Evolutionary conservation across 1,140 invertebrate genomes (phyloP).

Genomic region (Drosophila arawakana): DNA sequence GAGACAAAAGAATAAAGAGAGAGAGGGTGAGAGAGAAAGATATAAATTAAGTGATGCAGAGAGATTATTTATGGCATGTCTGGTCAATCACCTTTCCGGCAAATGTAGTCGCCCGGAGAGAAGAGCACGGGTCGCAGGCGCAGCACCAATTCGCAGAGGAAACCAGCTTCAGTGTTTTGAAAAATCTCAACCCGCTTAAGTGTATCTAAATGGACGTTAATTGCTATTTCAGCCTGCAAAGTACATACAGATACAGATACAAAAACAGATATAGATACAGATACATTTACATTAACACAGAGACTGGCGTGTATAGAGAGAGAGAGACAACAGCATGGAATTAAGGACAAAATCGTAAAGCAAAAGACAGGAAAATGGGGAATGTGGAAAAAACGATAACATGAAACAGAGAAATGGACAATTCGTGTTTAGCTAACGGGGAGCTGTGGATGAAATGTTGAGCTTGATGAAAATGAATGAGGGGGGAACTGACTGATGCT

Average conservation of each 20-base stretch:
- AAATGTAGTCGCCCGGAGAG: conserved; percentile 99
- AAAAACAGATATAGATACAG: conserved; percentile 16
- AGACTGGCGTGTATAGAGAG: neutral
- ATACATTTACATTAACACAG: neutral
- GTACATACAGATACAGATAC: conserved; percentile 8
- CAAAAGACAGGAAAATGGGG: neutral
- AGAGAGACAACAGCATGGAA: neutral
- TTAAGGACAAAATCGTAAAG: conserved; percentile 11
- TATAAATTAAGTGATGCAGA: neutral
- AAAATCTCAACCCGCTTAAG: conserved; percentile 99
- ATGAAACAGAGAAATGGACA: conserved; percentile 59
- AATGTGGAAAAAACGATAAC: conserved; percentile 32
- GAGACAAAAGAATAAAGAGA: neutral
- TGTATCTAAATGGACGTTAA: conserved; percentile 99
- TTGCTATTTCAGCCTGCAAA: conserved; percentile 95
- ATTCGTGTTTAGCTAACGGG: conserved; percentile 46
- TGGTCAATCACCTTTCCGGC: conserved; percentile 94
- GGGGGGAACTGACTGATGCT: neutral
- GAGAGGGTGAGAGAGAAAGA: neutral
- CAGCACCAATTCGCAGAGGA: conserved; percentile 98
- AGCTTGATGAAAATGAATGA: neutral
- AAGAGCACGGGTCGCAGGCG: conserved; percentile 97
- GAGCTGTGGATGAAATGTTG: neutral
- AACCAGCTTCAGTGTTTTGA: conserved; percentile 99
- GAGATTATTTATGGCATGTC: conserved; percentile 11